Conservation (phyloP, 2,113 vertebrate genomes). For the Antechinus flavipes region DNA sequence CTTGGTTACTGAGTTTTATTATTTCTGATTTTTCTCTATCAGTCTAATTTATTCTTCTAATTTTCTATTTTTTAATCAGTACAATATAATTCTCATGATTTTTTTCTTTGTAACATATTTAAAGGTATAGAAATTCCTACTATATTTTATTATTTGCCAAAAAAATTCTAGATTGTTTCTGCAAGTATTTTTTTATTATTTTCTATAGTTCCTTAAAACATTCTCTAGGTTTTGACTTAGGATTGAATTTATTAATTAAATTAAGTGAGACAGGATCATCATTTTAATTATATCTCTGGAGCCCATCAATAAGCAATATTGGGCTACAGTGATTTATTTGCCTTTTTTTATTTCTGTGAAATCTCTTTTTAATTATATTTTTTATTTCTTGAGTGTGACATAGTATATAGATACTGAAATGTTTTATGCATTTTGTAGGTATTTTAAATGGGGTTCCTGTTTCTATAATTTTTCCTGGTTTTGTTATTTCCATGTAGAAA, state of each 20-base stretch:
- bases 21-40: neutral
- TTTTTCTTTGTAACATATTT: neutral
- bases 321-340: neutral
- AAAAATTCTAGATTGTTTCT: neutral
- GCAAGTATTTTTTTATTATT: neutral
- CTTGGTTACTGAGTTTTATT: neutral
- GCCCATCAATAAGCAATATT: neutral
- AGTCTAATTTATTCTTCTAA: neutral
- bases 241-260: neutral
- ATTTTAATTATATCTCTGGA: neutral
- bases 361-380: neutral
- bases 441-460: neutral
- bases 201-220: neutral
- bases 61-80: neutral
- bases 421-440: neutral
- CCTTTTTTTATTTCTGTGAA: neutral
- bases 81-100: neutral
- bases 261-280: neutral
- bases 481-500: neutral
- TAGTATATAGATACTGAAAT: neutral
- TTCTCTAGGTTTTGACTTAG: neutral
- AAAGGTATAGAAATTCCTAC: neutral
- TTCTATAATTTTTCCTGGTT: neutral
- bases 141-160: neutral
- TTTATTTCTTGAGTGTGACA: neutral